Evolutionary conservation across 1,140 invertebrate genomes (phyloP), one percentile per base, ranked within the genome.

Genomic region (Nylanderia fulva): DNA sequence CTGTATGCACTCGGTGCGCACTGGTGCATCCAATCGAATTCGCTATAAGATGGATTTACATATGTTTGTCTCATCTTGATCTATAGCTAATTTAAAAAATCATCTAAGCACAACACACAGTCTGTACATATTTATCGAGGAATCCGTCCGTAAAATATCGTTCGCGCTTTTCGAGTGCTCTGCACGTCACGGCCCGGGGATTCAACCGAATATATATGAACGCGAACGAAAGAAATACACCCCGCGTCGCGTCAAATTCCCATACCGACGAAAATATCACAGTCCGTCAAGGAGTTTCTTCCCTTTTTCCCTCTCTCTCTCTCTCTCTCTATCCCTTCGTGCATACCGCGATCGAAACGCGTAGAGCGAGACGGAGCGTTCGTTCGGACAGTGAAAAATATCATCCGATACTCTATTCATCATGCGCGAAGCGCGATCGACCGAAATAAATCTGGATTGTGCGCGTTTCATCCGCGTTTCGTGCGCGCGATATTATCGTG

Each of bases 341-440:
- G 3, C 7, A n/a, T n/a, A n/a, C n/a, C n/a, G n/a, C 33, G 58
- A 61, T 29, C 58, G 27, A 15, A 61, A 29, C 27, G 24, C n/a
- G 29, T 7, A 15, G n/a, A 45, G 74, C 29, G 63, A 39, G 39
- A 21, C n/a, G 24, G 24, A 52, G 66, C 63, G 8, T 52, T 33
- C 1, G 52, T 18, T 56, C 52, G 77, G 52, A 82, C 77, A 60
- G 77, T 72, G 77, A 82, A 82, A 58, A 82, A 82, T 82, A 82
- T 52, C 71, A 72, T 82, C 54, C 77, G 66, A 58, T 45, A 72
- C 66, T 82, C 77, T 71, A 82, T 82, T 72, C 71, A 72, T 82
- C 77, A 82, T 72, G n/a, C 29, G 39, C 66, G 52, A 82, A 71
- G 52, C 52, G 66, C 45, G 36, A 82, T 60, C 77, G 77, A 71